Base-by-base conservation (phyloP, 1,140 invertebrate genomes). In the Solenopsis fugax region DNA sequence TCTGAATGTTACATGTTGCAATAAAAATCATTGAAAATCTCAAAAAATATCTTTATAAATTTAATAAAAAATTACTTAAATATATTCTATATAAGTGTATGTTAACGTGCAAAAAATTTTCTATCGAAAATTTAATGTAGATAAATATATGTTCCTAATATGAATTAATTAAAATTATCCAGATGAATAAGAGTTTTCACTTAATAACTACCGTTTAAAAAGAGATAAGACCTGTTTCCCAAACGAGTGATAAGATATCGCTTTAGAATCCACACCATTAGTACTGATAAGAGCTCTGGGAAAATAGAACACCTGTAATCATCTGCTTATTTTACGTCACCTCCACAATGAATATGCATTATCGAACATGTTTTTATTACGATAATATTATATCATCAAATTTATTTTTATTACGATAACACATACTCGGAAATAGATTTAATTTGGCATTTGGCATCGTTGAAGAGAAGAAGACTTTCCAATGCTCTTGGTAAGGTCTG, bases 231-330 rank as follows among this genome's bases (percentile, higher is more conserved):
- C 3, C 10, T 77, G 13, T 45, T 60, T 76, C 5, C 16, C 54
- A 24, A 45, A 77, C 16, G 62, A 16, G 29, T 62, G 21, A 60
- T 45, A 72, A 72, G 16, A 18, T 18, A 60, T 45, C 54, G 60
- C 29, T 75, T 56, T 13, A 54, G 29, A n/a, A 72, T 52, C 18
- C 37, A n/a, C 52, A 21, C n/a, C 13, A 10, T 73, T 73, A 21
- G 12, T 37, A 75, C 13, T 24, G 72, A 56, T 54, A 73, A 73
- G 10, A n/a, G 29, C 21, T 71, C 12, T 58, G 4, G 21, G 37
- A 75, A 75, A 37, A 37, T 76, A 34, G 2, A 76, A 62, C 16
- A 56, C 41, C 7, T 21, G 12, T 48, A 69, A 69, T 48, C 41
- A 4, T 16, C 5, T 41, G 37, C 50, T 50, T 18, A 72, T 29